Evolutionary conservation across 1,140 invertebrate species (phyloP).

Genomic region (Neotoxoptera formosana): DNA sequence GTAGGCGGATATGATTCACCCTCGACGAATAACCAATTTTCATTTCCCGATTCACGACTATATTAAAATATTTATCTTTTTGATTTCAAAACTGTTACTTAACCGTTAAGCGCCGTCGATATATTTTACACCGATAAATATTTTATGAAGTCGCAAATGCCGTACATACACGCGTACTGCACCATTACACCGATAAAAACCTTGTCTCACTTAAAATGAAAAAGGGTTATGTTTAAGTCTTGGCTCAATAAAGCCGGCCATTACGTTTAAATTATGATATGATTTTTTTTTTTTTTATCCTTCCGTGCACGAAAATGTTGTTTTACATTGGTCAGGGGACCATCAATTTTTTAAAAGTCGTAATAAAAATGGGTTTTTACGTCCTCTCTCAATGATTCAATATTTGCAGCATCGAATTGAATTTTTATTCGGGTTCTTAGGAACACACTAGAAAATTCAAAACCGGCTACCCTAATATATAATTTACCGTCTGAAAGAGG

Average conservation of each 20-base stretch:
- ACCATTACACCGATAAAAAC: not conserved
- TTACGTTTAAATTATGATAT: constrained; percentile 24
- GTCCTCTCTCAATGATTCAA: not conserved
- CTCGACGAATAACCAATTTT: not conserved
- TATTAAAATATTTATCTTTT: not conserved
- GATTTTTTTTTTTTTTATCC: constrained; percentile 16
- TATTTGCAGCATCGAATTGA: not conserved
- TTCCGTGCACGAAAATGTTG: not conserved
- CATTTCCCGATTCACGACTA: not conserved
- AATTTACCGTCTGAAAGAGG: not conserved
- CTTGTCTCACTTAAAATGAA: constrained; percentile 28
- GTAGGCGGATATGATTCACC: no score
- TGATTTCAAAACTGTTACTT: not conserved
- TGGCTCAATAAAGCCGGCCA: not conserved
- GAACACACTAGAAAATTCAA: not conserved
- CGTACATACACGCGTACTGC: not conserved
- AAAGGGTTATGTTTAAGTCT: constrained; percentile 27
- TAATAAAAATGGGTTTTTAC: not conserved
- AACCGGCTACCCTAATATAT: not conserved
- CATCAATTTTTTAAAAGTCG: not conserved
- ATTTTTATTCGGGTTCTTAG: not conserved
- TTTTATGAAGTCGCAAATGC: not conserved
- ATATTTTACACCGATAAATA: constrained; percentile 21
- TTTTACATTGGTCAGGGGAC: not conserved
- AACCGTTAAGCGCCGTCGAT: not conserved